phyloP scores from a whole-genome alignment of 2,888 invertebrate species.

The Mimumesa dahlbomi region DNA sequence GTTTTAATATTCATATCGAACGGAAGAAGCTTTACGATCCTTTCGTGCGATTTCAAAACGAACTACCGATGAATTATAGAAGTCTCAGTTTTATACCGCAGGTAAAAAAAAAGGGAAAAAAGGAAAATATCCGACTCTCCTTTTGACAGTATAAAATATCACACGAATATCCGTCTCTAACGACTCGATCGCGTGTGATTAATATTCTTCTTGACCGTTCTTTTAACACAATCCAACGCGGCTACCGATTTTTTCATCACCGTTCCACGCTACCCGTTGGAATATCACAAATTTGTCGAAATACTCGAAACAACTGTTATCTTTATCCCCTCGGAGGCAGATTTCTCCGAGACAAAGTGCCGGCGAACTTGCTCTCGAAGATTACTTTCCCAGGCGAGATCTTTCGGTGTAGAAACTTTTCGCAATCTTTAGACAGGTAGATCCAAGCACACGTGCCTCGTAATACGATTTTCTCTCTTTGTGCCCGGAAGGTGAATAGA shows the following conservation, averaged over 20 bases:
- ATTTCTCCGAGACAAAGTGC: too few species aligned
- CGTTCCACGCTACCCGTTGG: constrained; percentile 20
- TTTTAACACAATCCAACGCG: constrained; percentile 45
- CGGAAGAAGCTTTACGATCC: constrained; percentile 3
- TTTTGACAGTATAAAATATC: constrained; percentile 68
- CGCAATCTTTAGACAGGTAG: constrained; percentile 24
- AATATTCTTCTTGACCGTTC: constrained; percentile 67
- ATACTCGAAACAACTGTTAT: too few species aligned
- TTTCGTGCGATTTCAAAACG: constrained; percentile 41
- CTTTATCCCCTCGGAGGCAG: too few species aligned
- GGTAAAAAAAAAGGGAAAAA: constrained; percentile 21
- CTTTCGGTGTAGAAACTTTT: neutral
- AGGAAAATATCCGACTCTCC: constrained; percentile 10
- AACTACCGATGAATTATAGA: constrained; percentile 30
- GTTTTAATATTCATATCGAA: constrained; percentile 11
- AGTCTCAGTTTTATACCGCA: constrained; percentile 6
- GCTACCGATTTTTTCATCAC: constrained; percentile 29
- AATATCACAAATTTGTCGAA: too few species aligned
- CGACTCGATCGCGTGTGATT: constrained; percentile 76
- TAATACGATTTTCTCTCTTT: constrained; percentile 17
- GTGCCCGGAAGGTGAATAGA: constrained; percentile 38
- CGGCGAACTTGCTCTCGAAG: too few species aligned
- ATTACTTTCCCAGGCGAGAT: too few species aligned
- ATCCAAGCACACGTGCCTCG: constrained; percentile 17
- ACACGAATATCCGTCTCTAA: constrained; percentile 71